phyloP scores from a whole-genome alignment of 2,113 vertebrate genomes.

The Phalacrocorax brasilianus region DNA sequence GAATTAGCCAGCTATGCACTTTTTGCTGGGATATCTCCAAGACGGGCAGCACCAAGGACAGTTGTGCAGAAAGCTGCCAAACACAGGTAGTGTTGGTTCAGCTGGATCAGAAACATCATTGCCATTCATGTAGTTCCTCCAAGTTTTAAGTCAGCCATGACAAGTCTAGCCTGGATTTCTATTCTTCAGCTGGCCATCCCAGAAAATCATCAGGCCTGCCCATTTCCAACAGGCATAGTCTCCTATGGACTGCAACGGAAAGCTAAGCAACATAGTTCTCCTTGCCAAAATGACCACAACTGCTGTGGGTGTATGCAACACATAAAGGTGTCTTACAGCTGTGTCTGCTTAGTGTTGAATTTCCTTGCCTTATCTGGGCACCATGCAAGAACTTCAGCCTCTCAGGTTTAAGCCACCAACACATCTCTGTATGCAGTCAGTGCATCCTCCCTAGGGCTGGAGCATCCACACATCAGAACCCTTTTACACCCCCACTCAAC shows the following conservation, averaged over 20 bases:
- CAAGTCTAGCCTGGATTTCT: not conserved
- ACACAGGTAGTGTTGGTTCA: not conserved
- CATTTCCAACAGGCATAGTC: not conserved
- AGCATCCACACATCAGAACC: not conserved
- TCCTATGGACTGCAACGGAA: not conserved
- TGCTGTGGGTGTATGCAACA: not conserved
- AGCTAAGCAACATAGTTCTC: not conserved
- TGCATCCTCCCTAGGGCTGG: not conserved
- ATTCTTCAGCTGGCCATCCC: not conserved
- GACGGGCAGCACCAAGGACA: not conserved
- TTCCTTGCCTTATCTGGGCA: not conserved
- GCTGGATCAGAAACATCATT: not conserved
- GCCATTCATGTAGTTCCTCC: not conserved
- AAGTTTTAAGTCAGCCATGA: not conserved
- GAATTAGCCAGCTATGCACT: not conserved
- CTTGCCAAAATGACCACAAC: not conserved
- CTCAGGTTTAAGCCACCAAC: not conserved
- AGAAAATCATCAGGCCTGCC: not conserved
- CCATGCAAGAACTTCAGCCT: not conserved
- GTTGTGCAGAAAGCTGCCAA: not conserved
- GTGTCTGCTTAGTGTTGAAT: not conserved
- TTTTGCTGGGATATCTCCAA: not conserved
- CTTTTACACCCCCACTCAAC: not conserved
- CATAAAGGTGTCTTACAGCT: rapidly evolving
- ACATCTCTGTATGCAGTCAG: not conserved